phyloP scores from a whole-genome alignment of 2,888 invertebrate genomes.

The Cryptocephalus moraei region DNA sequence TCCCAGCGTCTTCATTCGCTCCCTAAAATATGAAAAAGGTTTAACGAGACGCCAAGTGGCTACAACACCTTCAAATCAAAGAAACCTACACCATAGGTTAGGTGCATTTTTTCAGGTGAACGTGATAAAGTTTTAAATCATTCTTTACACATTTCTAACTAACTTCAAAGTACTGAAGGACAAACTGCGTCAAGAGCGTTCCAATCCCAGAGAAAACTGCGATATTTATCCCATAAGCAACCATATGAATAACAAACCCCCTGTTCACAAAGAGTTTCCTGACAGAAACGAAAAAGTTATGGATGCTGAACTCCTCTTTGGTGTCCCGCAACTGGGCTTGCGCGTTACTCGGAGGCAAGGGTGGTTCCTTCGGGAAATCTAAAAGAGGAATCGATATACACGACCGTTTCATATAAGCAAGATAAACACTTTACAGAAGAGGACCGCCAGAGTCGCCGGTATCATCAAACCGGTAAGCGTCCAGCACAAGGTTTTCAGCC shows the following conservation, averaged over 20 bases:
- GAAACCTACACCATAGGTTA: no score
- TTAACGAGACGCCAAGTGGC: no score
- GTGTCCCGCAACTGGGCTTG: conserved; percentile 43
- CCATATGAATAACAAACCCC: conserved; percentile 66
- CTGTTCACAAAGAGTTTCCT: conserved; percentile 64
- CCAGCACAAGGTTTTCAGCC: conserved; percentile 43
- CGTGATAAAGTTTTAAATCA: no score
- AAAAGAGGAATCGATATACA: background rate
- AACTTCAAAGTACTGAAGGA: conserved; percentile 70
- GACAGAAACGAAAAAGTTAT: conserved; percentile 53
- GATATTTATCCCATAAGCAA: conserved; percentile 87
- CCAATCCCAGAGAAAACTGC: conserved; percentile 93
- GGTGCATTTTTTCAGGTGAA: no score
- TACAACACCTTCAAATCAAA: no score
- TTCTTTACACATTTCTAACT: background rate
- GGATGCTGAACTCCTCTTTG: conserved; percentile 38
- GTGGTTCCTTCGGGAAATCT: conserved; percentile 49
- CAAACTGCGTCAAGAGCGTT: conserved; percentile 79
- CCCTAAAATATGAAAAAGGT: conserved; percentile 31
- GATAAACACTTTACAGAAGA: conserved; percentile 11
- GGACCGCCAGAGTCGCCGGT: conserved; percentile 14
- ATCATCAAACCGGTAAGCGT: conserved; percentile 45
- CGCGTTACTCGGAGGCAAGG: conserved; percentile 44
- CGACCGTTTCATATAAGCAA: no score
- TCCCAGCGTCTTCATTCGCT: conserved; percentile 66